Conservation (phyloP, 2,888 invertebrate genomes). For the Antheraea yamamai region DNA sequence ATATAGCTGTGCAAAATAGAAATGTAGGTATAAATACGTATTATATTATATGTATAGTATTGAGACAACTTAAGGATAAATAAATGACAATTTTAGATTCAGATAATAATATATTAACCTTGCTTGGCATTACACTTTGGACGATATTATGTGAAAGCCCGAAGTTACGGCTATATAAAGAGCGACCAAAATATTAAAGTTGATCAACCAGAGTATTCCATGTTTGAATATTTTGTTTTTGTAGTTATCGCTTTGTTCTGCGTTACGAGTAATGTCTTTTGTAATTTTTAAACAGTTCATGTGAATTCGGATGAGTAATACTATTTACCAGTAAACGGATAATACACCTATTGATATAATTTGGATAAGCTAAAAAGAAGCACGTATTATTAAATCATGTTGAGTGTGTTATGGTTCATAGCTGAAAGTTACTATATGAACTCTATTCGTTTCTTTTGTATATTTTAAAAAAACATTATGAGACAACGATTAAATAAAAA, state of each 20-base stretch:
- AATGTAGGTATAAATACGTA: too few relatives aligned
- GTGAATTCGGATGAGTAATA: constrained; percentile 21
- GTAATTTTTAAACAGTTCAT: constrained; percentile 25
- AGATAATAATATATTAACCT: too few relatives aligned
- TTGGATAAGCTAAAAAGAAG: constrained; percentile 1
- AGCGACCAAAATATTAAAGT: constrained; percentile 12
- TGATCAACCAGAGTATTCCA: constrained; percentile 2
- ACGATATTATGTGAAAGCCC: too few relatives aligned
- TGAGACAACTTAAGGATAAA: too few relatives aligned
- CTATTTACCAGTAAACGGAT: constrained; percentile 21
- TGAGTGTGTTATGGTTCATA: not conserved
- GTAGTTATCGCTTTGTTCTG: constrained; percentile 27
- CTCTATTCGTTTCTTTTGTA: not conserved
- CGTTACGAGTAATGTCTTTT: constrained; percentile 28
- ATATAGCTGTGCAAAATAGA: too few relatives aligned
- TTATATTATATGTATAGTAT: too few relatives aligned
- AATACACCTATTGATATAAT: not conserved
- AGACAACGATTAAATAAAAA: not conserved
- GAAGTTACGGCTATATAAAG: too few relatives aligned
- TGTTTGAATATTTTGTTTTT: constrained; percentile 33
- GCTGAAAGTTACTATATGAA: not conserved
- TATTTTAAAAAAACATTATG: not conserved
- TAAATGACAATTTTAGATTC: too few relatives aligned
- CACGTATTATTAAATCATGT: constrained; percentile 8
- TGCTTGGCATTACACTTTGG: too few relatives aligned